Evolutionary conservation across 2,888 invertebrate genomes (phyloP).

Genomic region (Crematogaster levior): DNA sequence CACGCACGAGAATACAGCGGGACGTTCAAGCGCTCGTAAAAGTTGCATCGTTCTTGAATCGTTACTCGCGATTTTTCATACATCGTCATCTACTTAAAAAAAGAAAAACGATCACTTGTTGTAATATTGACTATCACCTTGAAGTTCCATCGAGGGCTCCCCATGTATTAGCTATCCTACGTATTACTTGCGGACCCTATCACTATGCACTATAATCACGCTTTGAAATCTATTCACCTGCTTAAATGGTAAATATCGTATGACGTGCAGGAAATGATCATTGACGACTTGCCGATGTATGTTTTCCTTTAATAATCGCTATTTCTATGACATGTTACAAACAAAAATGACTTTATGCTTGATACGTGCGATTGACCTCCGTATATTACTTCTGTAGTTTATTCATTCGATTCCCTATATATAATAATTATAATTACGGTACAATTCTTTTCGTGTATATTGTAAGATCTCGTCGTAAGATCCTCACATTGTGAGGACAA

Average conservation of each 20-base stretch:
- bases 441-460: background rate
- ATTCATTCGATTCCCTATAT: background rate
- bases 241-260: slow-evolving; percentile 78
- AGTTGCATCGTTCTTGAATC: background rate
- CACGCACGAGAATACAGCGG: background rate
- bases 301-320: slow-evolving; percentile 44
- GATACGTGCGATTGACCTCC: background rate
- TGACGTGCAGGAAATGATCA: slow-evolving; percentile 77
- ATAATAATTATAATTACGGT: background rate
- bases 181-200: slow-evolving; percentile 57
- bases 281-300: slow-evolving; percentile 62
- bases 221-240: slow-evolving; percentile 78
- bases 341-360: background rate
- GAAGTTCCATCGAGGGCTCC: slow-evolving; percentile 49
- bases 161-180: slow-evolving; percentile 45
- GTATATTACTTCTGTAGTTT: background rate
- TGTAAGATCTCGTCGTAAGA: background rate
- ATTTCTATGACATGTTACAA: background rate
- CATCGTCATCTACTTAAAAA: slow-evolving; percentile 23
- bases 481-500: background rate
- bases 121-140: slow-evolving; percentile 43
- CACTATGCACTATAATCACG: slow-evolving; percentile 66
- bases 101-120: slow-evolving; percentile 33
- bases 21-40: background rate
- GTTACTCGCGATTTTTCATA: slow-evolving; percentile 7